Evolutionary conservation across 2,888 invertebrate species (phyloP).

Genomic region (Teleiodes luculella): DNA sequence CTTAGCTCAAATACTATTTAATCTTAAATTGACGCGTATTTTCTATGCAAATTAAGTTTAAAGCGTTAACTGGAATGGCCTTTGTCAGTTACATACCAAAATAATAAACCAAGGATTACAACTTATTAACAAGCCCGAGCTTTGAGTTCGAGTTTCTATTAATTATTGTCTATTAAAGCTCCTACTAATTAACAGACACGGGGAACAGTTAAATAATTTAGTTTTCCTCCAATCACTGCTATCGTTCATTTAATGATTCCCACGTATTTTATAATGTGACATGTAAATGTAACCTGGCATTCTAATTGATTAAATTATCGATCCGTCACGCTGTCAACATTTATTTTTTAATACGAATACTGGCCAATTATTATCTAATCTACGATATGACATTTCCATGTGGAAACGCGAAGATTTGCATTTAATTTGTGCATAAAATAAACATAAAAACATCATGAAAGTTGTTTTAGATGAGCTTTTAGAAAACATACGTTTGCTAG

Average conservation of each 20-base stretch:
- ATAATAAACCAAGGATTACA: constrained; percentile 16
- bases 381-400: constrained; percentile 31
- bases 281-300: constrained; percentile 5
- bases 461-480: constrained; percentile 8
- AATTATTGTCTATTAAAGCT: constrained; percentile 30
- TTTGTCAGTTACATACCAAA: constrained; percentile 26
- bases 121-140: no score
- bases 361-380: constrained; percentile 22
- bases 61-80: constrained; percentile 50
- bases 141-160: constrained; percentile 20
- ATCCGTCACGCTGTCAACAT: constrained; percentile 29
- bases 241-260: constrained; percentile 13
- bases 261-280: constrained; percentile 15
- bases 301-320: constrained; percentile 28
- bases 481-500: constrained; percentile 9
- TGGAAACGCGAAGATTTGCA: constrained; percentile 31
- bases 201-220: constrained; percentile 31
- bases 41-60: constrained; percentile 54
- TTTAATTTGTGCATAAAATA: constrained; percentile 31
- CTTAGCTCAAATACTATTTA: no score
- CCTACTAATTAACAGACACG: constrained; percentile 35
- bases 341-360: constrained; percentile 18
- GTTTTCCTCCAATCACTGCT: constrained; percentile 21
- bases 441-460: constrained; percentile 10
- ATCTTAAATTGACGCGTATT: constrained; percentile 44